Conservation (phyloP, 1,140 invertebrate genomes). For the Uloborus diversus region DNA sequence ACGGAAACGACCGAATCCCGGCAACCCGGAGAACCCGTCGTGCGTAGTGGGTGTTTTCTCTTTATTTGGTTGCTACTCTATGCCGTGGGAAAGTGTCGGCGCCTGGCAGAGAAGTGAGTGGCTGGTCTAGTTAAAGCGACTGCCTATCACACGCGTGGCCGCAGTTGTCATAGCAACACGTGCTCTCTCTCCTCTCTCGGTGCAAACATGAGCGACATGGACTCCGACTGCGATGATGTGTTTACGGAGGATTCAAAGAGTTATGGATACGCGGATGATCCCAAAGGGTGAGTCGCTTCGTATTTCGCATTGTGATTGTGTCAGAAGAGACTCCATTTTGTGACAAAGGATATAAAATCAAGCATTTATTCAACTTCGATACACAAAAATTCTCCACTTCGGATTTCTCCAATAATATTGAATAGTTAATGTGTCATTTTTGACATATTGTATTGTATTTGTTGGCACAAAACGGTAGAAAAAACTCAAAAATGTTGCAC, state of each 20-base stretch:
- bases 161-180: constrained; percentile 23
- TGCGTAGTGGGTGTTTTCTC: constrained; percentile 19
- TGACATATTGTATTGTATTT: too few species aligned
- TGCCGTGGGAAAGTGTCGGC: constrained; percentile 49
- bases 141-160: constrained; percentile 16
- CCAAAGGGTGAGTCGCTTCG: constrained; percentile 1
- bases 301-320: neutral
- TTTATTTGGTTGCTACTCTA: neutral
- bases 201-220: constrained; percentile 62
- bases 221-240: constrained; percentile 55
- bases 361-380: too few species aligned
- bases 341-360: too few species aligned
- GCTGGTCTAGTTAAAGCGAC: constrained; percentile 4
- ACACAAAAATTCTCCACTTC: too few species aligned
- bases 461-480: too few species aligned
- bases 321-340: neutral
- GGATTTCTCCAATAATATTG: too few species aligned
- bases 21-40: neutral
- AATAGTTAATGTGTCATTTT: too few species aligned
- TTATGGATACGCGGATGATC: neutral
- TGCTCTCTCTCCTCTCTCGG: neutral
- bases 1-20: neutral
- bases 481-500: too few species aligned
- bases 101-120: neutral
- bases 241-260: constrained; percentile 19